A percentile compares a stretch with the other conserved stretches of the same genome.
These are phyloP conservation scores for Drosophila miranda DNA, from an alignment of 1,140 invertebrate species.

Conservation along the genomic window DNA sequence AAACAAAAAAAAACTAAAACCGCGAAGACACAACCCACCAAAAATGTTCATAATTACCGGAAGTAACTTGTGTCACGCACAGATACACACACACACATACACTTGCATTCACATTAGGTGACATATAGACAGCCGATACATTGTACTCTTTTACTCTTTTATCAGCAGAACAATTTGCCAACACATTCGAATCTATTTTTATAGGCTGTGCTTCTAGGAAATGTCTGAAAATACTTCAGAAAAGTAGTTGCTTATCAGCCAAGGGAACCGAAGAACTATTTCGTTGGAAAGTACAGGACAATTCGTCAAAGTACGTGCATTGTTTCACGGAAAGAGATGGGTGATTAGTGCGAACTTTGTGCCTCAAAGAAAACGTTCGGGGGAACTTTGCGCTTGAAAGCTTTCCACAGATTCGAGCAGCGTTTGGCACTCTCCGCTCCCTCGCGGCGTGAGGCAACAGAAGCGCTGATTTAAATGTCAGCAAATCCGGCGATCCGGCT, in stretches of 20 bases:
- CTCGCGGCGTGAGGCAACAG: slow-evolving; percentile 11
- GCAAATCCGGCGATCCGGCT: slow-evolving; percentile 32
- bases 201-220: slow-evolving; percentile 53
- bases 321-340: too few relatives aligned
- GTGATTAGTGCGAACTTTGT: too few relatives aligned
- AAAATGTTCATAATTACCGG: slow-evolving; percentile 75
- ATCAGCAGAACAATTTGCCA: slow-evolving; percentile 56
- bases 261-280: not conserved
- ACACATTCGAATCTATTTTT: slow-evolving; percentile 57
- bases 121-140: slow-evolving; percentile 48
- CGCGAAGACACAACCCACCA: slow-evolving; percentile 35
- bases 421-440: not conserved
- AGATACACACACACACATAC: slow-evolving; percentile 34
- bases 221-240: slow-evolving; percentile 7
- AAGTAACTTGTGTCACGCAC: slow-evolving; percentile 68
- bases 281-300: not conserved
- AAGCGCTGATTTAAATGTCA: slow-evolving; percentile 68
- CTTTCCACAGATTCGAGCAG: too few relatives aligned
- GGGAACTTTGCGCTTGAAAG: too few relatives aligned
- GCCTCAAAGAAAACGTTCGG: too few relatives aligned
- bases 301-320: too few relatives aligned
- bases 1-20: slow-evolving; percentile 26
- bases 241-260: slow-evolving; percentile 41
- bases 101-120: not conserved
- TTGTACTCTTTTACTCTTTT: slow-evolving; percentile 19